Evolutionary conservation across 1,140 invertebrate species (phyloP), one percentile per base, ranked within the genome.

Genomic region (Sarcophaga bullata): DNA sequence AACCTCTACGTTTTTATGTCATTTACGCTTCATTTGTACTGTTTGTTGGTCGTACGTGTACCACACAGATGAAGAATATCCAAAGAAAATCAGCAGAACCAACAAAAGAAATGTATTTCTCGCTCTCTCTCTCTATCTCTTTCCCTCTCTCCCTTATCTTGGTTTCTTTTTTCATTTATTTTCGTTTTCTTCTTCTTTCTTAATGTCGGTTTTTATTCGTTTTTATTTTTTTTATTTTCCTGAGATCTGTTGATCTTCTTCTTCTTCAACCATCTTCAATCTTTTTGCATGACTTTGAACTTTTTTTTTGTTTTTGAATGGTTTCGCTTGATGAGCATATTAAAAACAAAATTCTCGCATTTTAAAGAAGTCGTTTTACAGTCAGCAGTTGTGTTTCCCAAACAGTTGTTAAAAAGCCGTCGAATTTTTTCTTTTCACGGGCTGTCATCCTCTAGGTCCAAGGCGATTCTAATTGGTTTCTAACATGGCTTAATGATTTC

Each of bases 201-300:
- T n/a, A n/a, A n/a, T n/a, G n/a, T n/a, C n/a, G n/a, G n/a, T n/a
- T n/a, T n/a, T n/a, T n/a, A n/a, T n/a, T n/a, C n/a, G n/a, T n/a
- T n/a, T n/a, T n/a, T n/a, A n/a, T 68, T 68, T 52, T 15, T 62
- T 62, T 7, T 25, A 8, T 19, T 8, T 8, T 6, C 13, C 6
- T 10, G 15, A 58, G 54, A 58, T 13, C 4, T 37, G 25, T n/a
- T 13, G n/a, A 58, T 58, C 54, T 13, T 58, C 54, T 58, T 58
- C 54, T 68, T 68, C n/a, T 68, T 6, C 9, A 25, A 19, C 10
- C 50, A 52, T 52, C 50, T 52, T 52, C 8, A 52, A 19, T 68
- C 19, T 68, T 68, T 68, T 68, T 68, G 62, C 62, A 25, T 68
- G 62, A 68, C 62, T 68, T 68, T 68, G 62, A 68, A 68, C 62